Evolutionary conservation across 2,797 vertebrate genomes (phyloP).

Genomic region (Anolis apletophallus): DNA sequence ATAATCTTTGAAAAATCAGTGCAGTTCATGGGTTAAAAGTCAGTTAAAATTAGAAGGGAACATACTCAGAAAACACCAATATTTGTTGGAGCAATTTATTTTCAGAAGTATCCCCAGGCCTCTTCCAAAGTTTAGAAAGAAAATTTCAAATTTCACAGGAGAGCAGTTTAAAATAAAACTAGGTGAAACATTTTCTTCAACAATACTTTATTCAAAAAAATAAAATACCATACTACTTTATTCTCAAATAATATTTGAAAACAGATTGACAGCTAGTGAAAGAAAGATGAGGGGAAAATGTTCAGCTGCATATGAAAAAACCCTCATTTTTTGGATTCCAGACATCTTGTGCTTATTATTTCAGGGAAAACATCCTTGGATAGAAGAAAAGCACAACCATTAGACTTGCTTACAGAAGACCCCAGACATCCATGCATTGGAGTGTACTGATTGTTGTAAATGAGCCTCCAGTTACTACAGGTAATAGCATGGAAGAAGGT

Average conservation of each 20-base stretch:
- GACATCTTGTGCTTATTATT: neutral
- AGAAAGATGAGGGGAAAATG: neutral
- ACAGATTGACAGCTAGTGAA: neutral
- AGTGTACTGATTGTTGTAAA: too few relatives aligned
- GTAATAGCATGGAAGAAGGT: too few relatives aligned
- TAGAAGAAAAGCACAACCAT: too few relatives aligned
- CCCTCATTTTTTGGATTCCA: neutral
- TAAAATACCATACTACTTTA: neutral
- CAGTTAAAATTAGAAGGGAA: neutral
- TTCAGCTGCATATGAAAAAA: neutral
- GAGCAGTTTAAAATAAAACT: neutral
- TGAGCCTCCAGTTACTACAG: too few relatives aligned
- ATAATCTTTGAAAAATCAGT: neutral
- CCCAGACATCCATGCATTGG: too few relatives aligned
- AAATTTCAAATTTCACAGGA: neutral
- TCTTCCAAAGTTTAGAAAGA: neutral
- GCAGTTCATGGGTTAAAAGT: neutral
- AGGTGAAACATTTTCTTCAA: neutral
- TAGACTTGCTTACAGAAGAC: too few relatives aligned
- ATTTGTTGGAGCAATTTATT: slow-evolving; percentile 9
- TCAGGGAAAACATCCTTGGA: too few relatives aligned
- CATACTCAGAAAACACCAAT: neutral
- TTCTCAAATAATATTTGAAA: neutral
- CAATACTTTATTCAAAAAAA: neutral
- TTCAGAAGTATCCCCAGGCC: neutral